phyloP scores from a whole-genome alignment of 2,113 vertebrate genomes.

The Merops nubicus region DNA sequence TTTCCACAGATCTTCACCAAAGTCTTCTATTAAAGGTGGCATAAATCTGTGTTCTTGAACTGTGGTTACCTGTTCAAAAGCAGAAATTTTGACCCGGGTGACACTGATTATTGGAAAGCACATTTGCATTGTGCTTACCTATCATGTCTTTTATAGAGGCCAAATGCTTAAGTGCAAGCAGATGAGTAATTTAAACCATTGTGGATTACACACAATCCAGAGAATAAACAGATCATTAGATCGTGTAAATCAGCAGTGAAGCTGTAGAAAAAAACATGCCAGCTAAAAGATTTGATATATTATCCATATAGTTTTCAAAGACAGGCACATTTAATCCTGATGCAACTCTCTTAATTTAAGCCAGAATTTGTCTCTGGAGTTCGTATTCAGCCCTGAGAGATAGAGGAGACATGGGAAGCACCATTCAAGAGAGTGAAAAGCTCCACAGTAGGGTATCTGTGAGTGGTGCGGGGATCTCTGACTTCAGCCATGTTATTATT shows the following conservation, averaged over 20 bases:
- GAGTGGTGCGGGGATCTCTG: background rate
- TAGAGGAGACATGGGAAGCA: background rate
- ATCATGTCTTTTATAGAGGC: background rate
- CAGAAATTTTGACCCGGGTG: background rate
- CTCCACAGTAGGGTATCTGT: background rate
- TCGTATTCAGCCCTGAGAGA: background rate
- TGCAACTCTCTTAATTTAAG: background rate
- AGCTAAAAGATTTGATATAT: constrained; percentile 5
- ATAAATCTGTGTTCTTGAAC: background rate
- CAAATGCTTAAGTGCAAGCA: constrained; percentile 37
- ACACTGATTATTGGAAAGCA: background rate
- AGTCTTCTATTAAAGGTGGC: background rate
- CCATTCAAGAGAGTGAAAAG: background rate
- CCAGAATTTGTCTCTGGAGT: constrained; percentile 20
- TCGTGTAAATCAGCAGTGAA: constrained; percentile 21
- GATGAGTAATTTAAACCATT: constrained; percentile 38
- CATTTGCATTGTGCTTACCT: background rate
- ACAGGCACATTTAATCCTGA: background rate
- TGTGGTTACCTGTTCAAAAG: background rate
- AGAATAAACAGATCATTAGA: constrained; percentile 39
- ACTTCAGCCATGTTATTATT: background rate
- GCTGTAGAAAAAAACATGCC: background rate
- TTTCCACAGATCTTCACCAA: background rate
- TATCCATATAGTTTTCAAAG: background rate
- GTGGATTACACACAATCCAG: background rate